Conservation (phyloP, 2,888 invertebrate species). For the Acleris sparsana region DNA sequence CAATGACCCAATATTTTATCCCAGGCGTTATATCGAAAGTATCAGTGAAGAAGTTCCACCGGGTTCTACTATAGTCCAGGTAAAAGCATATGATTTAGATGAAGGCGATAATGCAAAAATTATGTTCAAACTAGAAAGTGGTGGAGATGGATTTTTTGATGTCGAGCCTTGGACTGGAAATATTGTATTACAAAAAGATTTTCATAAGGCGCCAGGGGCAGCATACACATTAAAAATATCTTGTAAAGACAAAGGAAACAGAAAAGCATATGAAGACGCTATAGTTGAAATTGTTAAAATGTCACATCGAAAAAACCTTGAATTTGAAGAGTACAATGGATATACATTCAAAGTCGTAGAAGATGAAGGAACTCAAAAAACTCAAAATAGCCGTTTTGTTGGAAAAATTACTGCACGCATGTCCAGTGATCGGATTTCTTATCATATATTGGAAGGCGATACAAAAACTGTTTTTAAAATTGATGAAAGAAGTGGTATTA, state of each 20-base stretch:
- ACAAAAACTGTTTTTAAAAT: conserved; percentile 90
- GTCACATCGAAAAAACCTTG: conserved; percentile 87
- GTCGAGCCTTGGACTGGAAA: conserved; percentile 91
- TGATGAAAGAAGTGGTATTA: conserved; percentile 89
- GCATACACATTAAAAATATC: conserved; percentile 89
- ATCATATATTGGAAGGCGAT: conserved; percentile 92
- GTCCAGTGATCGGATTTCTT: conserved; percentile 87
- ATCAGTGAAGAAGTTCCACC: conserved; percentile 87
- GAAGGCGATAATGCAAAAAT: conserved; percentile 94
- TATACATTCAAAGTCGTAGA: conserved; percentile 93
- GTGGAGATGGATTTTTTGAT: conserved; percentile 90
- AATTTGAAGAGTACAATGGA: conserved; percentile 89
- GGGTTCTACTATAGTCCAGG: conserved; percentile 87
- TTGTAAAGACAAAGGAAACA: conserved; percentile 92
- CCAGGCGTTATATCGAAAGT: conserved; percentile 91
- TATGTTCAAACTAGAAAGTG: conserved; percentile 90
- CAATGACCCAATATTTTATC: conserved; percentile 96
- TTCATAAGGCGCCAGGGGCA: conserved; percentile 86
- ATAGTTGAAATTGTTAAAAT: conserved; percentile 91
- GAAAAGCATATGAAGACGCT: conserved; percentile 88
- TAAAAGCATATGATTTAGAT: conserved; percentile 93
- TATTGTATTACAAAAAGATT: conserved; percentile 86
- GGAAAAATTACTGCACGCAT: conserved; percentile 88
- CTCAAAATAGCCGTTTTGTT: conserved; percentile 87
- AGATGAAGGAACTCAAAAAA: conserved; percentile 87